These are phyloP conservation scores for Pseudachorutes palmiensis DNA, from an alignment of 1,140 invertebrate genomes.

Conservation along the genomic window DNA sequence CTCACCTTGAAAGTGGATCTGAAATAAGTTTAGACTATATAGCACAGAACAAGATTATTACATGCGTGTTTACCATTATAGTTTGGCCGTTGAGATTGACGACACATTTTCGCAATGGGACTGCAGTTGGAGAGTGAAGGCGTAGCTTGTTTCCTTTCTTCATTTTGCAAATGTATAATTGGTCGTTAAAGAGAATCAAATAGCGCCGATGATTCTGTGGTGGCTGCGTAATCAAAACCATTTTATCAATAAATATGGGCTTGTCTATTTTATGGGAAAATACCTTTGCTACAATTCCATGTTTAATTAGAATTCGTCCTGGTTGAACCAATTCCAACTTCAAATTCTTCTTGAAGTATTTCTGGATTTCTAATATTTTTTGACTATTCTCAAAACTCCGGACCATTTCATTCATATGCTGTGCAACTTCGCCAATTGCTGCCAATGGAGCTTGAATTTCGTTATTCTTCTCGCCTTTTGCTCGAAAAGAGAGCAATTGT, in stretches of 20 bases:
- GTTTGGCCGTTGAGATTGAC: slow-evolving; percentile 6
- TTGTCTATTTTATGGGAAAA: background rate
- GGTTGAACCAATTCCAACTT: slow-evolving; percentile 31
- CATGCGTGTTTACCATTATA: background rate
- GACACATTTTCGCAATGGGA: slow-evolving; percentile 30
- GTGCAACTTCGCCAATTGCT: slow-evolving; percentile 30
- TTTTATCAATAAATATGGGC: background rate
- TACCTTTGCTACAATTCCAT: slow-evolving; percentile 21
- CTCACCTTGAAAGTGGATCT: slow-evolving; percentile 29
- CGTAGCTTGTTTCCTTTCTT: slow-evolving; percentile 26
- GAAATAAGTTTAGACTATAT: background rate
- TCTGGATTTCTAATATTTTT: slow-evolving; percentile 29
- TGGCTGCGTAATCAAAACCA: background rate
- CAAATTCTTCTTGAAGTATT: slow-evolving; percentile 27
- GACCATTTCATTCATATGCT: slow-evolving; percentile 38
- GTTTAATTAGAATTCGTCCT: slow-evolving; percentile 29
- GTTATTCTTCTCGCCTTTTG: slow-evolving; percentile 3
- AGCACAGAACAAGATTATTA: background rate
- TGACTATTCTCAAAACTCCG: slow-evolving; percentile 31
- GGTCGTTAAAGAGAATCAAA: slow-evolving; percentile 32
- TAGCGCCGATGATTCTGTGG: slow-evolving; percentile 12
- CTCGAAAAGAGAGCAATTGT: slow-evolving; percentile 21
- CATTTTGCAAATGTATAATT: slow-evolving; percentile 32
- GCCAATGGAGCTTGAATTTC: slow-evolving; percentile 15
- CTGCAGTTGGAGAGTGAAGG: slow-evolving; percentile 21